Percentiles rank a stretch among this genome's conserved stretches.
Evolutionary conservation across 92 coral and sea anemone genomes (phyloP).

Genomic region (Heteractis magnifica): DNA sequence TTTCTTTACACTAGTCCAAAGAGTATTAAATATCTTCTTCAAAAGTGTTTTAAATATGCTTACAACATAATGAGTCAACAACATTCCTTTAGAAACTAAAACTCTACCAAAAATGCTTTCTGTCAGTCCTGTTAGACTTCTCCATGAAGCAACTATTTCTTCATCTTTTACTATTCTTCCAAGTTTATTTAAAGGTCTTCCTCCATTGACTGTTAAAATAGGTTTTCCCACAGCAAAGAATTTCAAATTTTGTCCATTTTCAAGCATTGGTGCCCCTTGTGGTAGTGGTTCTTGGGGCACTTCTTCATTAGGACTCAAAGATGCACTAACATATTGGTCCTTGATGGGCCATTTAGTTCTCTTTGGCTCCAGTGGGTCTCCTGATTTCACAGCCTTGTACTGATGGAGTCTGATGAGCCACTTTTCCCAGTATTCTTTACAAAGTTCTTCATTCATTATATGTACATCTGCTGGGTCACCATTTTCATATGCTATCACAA

Average conservation of each 20-base stretch:
- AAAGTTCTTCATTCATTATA: constrained; percentile 60
- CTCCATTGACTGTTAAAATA: constrained; percentile 33
- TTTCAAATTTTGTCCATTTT: not conserved
- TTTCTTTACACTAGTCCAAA: not conserved
- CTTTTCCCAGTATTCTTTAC: constrained; percentile 74
- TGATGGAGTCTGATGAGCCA: constrained; percentile 80
- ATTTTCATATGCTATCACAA: constrained; percentile 84
- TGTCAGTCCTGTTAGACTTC: constrained; percentile 9
- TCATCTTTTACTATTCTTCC: constrained; percentile 65
- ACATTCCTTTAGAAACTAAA: constrained; percentile 2
- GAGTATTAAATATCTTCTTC: not conserved
- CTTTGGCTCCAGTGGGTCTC: not conserved
- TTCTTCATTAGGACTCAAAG: not conserved
- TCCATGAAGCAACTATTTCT: constrained; percentile 47
- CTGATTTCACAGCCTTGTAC: constrained; percentile 40
- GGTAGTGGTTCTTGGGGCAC: constrained; percentile 7
- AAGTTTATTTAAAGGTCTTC: constrained; percentile 46
- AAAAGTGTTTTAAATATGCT: not conserved
- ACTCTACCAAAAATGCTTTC: constrained; percentile 20
- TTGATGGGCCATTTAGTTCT: constrained; percentile 11
- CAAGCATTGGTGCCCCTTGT: not conserved
- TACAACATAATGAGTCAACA: constrained; percentile 2
- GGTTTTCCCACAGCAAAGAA: not conserved
- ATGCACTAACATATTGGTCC: not conserved
- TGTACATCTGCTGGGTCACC: constrained; percentile 87